Percentiles rank a stretch among this genome's conserved stretches.
Conservation (phyloP, 2,888 invertebrate genomes). For the Apotomis capreana region DNA sequence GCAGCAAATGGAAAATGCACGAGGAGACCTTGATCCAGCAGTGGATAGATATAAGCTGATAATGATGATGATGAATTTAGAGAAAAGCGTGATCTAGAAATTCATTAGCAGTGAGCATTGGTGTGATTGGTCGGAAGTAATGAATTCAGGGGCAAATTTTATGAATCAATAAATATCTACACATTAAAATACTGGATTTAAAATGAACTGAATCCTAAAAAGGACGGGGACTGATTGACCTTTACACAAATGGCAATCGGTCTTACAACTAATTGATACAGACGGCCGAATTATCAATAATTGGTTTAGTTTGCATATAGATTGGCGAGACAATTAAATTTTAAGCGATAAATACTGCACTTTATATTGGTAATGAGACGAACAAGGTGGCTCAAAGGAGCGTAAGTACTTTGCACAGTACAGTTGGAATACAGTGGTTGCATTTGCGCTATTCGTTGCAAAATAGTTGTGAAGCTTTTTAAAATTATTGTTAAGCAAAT, state of each 20-base stretch:
- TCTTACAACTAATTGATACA: slow-evolving; percentile 18
- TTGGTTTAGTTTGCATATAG: slow-evolving; percentile 23
- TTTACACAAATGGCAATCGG: slow-evolving; percentile 16
- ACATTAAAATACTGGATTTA: neutral
- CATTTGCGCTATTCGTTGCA: neutral
- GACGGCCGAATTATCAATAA: slow-evolving; percentile 24
- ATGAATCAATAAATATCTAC: neutral
- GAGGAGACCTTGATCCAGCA: too few relatives aligned
- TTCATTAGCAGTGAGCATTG: too few relatives aligned
- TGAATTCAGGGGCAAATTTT: too few relatives aligned
- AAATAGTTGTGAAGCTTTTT: too few relatives aligned
- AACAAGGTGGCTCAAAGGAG: neutral
- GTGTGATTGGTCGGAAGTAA: too few relatives aligned
- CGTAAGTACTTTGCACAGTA: neutral
- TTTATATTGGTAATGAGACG: slow-evolving; percentile 10
- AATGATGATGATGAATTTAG: too few relatives aligned
- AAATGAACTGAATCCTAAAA: slow-evolving; percentile 13
- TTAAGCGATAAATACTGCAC: slow-evolving; percentile 10
- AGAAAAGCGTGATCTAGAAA: too few relatives aligned
- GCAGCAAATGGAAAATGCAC: too few relatives aligned
- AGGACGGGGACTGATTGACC: slow-evolving; percentile 5
- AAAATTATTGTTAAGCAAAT: too few relatives aligned
- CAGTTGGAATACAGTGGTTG: slow-evolving; percentile 10
- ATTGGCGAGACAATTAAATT: slow-evolving; percentile 11
- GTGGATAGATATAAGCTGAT: too few relatives aligned